These are phyloP conservation scores for Gambusia holbrooki DNA, from an alignment of 2,113 vertebrate genomes.

Conservation along the genomic window DNA sequence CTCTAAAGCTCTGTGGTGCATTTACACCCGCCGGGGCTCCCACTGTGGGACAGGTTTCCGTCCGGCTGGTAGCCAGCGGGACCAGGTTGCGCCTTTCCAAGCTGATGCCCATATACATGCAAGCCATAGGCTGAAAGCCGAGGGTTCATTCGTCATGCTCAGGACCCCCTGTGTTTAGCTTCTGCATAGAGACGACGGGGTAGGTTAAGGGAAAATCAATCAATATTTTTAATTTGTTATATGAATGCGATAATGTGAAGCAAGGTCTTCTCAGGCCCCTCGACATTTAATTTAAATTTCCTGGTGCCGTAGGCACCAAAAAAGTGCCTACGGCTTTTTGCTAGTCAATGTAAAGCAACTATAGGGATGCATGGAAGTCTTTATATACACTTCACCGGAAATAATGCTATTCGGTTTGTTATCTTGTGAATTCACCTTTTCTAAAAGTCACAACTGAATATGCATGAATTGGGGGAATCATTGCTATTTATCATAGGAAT, in stretches of 20 bases:
- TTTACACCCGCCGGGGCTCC: constrained; percentile 37
- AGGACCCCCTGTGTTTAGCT: constrained; percentile 4
- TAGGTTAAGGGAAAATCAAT: constrained; percentile 14
- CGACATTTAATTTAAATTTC: constrained; percentile 6
- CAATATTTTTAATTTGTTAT: constrained; percentile 43
- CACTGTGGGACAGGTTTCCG: constrained; percentile 53
- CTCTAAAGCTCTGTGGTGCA: constrained; percentile 29
- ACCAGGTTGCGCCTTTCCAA: constrained; percentile 41
- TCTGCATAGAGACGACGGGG: constrained; percentile 12
- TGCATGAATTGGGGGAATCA: too few relatives aligned
- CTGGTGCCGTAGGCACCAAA: too few relatives aligned
- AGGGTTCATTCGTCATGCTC: constrained; percentile 42
- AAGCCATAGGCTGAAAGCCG: constrained; percentile 29
- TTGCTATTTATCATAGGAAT: too few relatives aligned
- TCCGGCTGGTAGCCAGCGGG: constrained; percentile 71
- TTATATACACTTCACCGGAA: too few relatives aligned
- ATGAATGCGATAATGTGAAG: constrained; percentile 14
- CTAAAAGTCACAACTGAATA: too few relatives aligned
- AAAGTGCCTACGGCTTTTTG: neutral
- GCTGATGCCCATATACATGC: constrained; percentile 31
- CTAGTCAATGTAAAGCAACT: neutral
- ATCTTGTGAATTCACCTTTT: too few relatives aligned
- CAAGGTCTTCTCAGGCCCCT: constrained; percentile 1
- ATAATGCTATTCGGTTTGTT: too few relatives aligned
- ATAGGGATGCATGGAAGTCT: neutral